A percentile compares a stretch with the other conserved stretches of the same genome.
phyloP scores from a whole-genome alignment of 2,888 invertebrate species.

The Tethea ocularis region DNA sequence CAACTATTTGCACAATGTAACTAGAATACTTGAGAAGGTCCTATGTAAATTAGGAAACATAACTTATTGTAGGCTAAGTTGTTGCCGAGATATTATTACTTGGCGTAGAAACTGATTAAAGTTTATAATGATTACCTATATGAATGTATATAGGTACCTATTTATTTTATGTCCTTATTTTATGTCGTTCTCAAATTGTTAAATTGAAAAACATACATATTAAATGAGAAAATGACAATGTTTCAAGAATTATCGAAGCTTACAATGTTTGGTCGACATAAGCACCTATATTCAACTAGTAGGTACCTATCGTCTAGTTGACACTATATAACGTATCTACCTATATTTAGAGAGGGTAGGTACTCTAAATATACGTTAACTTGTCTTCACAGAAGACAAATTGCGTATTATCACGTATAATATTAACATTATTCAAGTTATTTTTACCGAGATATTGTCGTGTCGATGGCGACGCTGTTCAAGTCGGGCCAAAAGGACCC shows the following conservation, averaged over 20 bases:
- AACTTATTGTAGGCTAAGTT: not conserved
- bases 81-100: not conserved
- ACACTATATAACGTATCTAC: no score
- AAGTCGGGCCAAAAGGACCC: conserved; percentile 26
- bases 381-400: conserved; percentile 18
- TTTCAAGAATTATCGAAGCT: no score
- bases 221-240: no score
- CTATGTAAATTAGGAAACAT: conserved; percentile 1
- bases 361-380: not conserved
- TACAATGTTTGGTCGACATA: no score
- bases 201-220: no score
- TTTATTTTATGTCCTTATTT: no score
- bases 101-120: not conserved
- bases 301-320: no score
- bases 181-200: no score
- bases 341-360: no score
- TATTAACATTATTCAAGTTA: conserved; percentile 25
- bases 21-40: conserved; percentile 4
- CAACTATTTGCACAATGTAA: conserved; percentile 3
- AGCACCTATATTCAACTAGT: no score
- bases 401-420: conserved; percentile 32
- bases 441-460: conserved; percentile 27
- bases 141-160: no score
- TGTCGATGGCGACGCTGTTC: conserved; percentile 20
- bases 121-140: not conserved